Conservation (phyloP, 2,888 invertebrate genomes). For the Cyrtodaria siliqua region DNA sequence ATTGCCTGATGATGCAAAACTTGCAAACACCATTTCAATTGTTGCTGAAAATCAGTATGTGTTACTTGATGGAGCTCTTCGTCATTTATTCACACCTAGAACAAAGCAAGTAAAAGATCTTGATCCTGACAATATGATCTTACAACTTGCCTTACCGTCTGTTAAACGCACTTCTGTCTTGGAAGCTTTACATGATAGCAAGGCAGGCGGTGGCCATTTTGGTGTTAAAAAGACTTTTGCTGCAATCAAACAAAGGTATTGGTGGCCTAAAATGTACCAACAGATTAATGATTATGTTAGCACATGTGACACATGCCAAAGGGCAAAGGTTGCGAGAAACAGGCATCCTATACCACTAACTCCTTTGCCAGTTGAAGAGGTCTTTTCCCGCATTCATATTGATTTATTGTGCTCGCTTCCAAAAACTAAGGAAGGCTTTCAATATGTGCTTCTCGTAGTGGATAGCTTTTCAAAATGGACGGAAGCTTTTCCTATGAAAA, state of each 20-base stretch:
- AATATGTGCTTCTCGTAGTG: slow-evolving; percentile 43
- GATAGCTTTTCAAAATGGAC: slow-evolving; percentile 52
- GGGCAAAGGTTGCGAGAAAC: slow-evolving; percentile 7
- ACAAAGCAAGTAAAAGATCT: slow-evolving; percentile 9
- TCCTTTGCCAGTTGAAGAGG: slow-evolving; percentile 8
- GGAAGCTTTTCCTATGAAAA: slow-evolving; percentile 58
- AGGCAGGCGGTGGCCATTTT: slow-evolving; percentile 51
- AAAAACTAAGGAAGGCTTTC: slow-evolving; percentile 31
- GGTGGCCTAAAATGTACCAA: slow-evolving; percentile 53
- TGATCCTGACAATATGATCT: slow-evolving; percentile 5
- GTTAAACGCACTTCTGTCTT: slow-evolving; percentile 10
- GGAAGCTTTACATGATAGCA: slow-evolving; percentile 34
- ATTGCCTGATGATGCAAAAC: slow-evolving; percentile 33
- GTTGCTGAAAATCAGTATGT: slow-evolving; percentile 45
- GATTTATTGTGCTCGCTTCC: slow-evolving; percentile 44
- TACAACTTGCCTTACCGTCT: slow-evolving; percentile 18
- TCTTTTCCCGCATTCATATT: slow-evolving; percentile 36
- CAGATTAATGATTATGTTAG: slow-evolving; percentile 41
- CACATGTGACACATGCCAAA: slow-evolving; percentile 41
- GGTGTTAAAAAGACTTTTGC: slow-evolving; percentile 27
- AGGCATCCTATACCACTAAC: not conserved
- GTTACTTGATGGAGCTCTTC: slow-evolving; percentile 27
- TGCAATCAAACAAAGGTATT: slow-evolving; percentile 43
- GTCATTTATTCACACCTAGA: slow-evolving; percentile 29
- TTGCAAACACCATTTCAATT: slow-evolving; percentile 14